Evolutionary conservation across 2,113 vertebrate genomes (phyloP).

Genomic region (Urocolius indicus): DNA sequence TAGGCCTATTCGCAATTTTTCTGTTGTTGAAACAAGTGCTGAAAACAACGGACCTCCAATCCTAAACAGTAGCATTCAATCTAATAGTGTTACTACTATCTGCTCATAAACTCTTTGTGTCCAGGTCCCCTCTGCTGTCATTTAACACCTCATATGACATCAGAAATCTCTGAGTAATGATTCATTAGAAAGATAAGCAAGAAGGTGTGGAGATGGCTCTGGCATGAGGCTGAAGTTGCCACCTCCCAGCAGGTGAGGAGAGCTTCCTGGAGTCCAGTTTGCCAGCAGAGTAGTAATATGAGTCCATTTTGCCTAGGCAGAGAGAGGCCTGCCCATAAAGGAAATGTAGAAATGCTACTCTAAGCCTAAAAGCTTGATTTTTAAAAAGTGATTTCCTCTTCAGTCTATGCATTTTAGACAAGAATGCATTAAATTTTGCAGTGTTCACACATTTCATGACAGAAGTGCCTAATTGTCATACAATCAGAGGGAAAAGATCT

Average conservation of each 20-base stretch:
- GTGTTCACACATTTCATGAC: not conserved
- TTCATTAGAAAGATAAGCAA: constrained; percentile 46
- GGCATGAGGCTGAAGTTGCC: not conserved
- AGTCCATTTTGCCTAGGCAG: not conserved
- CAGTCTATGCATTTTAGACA: not conserved
- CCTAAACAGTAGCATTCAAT: not conserved
- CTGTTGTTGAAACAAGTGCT: not conserved
- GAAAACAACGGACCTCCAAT: not conserved
- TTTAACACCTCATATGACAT: constrained; percentile 33
- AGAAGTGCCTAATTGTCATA: not conserved
- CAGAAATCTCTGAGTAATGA: constrained; percentile 42
- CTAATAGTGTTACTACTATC: not conserved
- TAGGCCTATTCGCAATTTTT: not conserved
- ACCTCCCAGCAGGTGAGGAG: constrained; percentile 37
- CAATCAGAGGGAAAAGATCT: not conserved
- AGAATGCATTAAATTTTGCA: not conserved
- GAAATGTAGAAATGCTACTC: not conserved
- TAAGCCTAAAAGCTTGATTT: not conserved
- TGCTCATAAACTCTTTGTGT: not conserved
- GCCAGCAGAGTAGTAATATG: constrained; percentile 1
- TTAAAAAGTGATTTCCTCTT: not conserved
- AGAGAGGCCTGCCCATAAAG: not conserved
- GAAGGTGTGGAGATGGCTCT: constrained; percentile 15
- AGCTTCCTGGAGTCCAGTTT: constrained; percentile 26
- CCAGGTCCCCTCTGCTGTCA: not conserved